phyloP scores from a whole-genome alignment of 2,888 invertebrate genomes.

The Ernsta delagoae region DNA sequence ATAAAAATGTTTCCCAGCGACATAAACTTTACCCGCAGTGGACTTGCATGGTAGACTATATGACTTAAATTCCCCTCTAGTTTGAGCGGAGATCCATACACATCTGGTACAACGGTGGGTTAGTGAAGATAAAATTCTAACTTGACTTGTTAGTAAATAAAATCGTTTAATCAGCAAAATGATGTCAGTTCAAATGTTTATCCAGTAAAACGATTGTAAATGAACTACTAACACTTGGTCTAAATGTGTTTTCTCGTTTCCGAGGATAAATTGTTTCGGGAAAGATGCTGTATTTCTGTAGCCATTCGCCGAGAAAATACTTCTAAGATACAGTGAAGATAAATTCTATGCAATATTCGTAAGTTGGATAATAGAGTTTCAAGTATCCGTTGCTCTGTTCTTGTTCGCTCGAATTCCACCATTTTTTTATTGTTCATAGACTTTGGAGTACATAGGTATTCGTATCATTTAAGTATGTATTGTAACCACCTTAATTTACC shows the following conservation, averaged over 20 bases:
- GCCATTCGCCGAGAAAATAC: slow-evolving; percentile 7
- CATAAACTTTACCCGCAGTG: too few species aligned
- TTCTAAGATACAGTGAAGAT: slow-evolving; percentile 1
- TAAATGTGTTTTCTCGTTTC: slow-evolving; percentile 10
- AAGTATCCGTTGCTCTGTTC: not conserved
- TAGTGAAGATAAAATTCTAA: too few species aligned
- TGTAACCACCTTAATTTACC: too few species aligned
- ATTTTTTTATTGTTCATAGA: too few species aligned
- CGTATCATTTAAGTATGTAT: too few species aligned
- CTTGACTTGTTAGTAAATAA: too few species aligned
- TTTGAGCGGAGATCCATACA: too few species aligned
- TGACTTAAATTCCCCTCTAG: too few species aligned
- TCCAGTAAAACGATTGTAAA: not conserved
- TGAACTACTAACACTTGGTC: slow-evolving; percentile 1
- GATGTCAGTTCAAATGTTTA: not conserved
- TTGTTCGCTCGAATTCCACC: not conserved
- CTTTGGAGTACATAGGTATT: too few species aligned
- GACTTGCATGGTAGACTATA: too few species aligned
- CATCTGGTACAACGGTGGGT: too few species aligned
- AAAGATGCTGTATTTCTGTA: slow-evolving; percentile 2
- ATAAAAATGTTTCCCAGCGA: too few species aligned
- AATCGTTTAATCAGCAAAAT: not conserved
- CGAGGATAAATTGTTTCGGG: slow-evolving; percentile 11
- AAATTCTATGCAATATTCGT: slow-evolving; percentile 10
- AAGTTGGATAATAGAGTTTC: not conserved